Evolutionary conservation across 1,140 invertebrate genomes (phyloP).

Genomic region (Hesperophylax magnus): DNA sequence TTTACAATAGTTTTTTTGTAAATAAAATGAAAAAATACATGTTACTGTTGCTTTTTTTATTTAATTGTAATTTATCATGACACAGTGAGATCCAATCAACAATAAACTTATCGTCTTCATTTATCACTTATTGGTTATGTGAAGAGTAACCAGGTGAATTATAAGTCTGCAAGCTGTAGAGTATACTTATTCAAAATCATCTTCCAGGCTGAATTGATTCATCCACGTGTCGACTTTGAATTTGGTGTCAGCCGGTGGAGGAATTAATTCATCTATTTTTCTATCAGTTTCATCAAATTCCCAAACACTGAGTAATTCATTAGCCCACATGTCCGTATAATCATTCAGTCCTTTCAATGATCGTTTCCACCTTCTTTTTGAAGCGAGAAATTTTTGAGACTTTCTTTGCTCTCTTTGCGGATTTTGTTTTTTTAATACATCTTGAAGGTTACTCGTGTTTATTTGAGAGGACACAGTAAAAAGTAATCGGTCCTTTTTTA

Average conservation of each 20-base stretch:
- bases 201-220: neutral
- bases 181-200: neutral
- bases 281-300: conserved; percentile 35
- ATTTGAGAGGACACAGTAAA: conserved; percentile 40
- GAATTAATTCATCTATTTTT: conserved; percentile 1
- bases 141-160: too few relatives aligned
- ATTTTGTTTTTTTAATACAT: neutral
- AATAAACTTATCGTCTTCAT: too few relatives aligned
- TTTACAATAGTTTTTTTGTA: conserved; percentile 10
- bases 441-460: conserved; percentile 20
- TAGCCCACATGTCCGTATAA: conserved; percentile 48
- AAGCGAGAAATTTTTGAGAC: conserved; percentile 7
- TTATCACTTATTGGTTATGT: too few relatives aligned
- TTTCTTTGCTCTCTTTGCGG: neutral
- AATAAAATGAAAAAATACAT: neutral
- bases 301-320: conserved; percentile 51
- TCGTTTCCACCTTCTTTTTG: conserved; percentile 40
- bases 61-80: too few relatives aligned
- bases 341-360: conserved; percentile 30
- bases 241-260: conserved; percentile 35
- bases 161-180: too few relatives aligned
- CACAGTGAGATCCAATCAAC: too few relatives aligned
- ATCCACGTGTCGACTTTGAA: conserved; percentile 47
- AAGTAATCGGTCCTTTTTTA: conserved; percentile 16
- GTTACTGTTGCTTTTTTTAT: too few relatives aligned